phyloP scores from a whole-genome alignment of 2,888 invertebrate species.

The Catonia carolina region DNA sequence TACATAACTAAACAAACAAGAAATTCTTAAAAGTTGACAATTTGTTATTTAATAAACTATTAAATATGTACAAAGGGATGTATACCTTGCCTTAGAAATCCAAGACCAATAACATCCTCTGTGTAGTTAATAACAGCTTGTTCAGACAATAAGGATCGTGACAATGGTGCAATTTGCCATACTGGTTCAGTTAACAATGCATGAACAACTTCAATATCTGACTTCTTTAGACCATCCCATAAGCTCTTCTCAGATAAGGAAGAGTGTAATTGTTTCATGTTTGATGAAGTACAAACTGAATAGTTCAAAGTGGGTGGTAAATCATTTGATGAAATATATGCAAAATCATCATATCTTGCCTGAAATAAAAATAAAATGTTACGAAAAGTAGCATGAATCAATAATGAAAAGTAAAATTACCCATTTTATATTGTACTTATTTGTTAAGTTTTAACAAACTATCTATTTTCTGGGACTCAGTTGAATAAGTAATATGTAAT shows the following conservation, averaged over 20 bases:
- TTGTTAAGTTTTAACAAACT: too few relatives aligned
- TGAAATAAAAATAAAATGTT: conserved; percentile 44
- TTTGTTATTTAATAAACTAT: too few relatives aligned
- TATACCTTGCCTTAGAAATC: conserved; percentile 72
- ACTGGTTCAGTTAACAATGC: conserved; percentile 75
- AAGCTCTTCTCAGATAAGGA: conserved; percentile 70
- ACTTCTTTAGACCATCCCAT: conserved; percentile 74
- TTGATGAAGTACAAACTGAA: conserved; percentile 72
- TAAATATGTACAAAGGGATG: too few relatives aligned
- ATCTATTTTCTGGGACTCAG: too few relatives aligned
- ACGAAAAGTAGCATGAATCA: neutral
- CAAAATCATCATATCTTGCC: conserved; percentile 72
- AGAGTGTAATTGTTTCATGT: conserved; percentile 71
- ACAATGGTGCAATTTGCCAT: conserved; percentile 74
- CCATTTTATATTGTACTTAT: neutral
- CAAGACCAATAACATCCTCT: conserved; percentile 70
- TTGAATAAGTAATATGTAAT: too few relatives aligned
- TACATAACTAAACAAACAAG: too few relatives aligned
- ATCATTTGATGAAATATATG: conserved; percentile 63
- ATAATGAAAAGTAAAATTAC: neutral
- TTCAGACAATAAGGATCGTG: conserved; percentile 59
- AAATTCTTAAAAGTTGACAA: too few relatives aligned
- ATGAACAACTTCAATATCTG: conserved; percentile 65
- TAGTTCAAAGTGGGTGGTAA: conserved; percentile 69
- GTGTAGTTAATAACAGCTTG: conserved; percentile 71